Base-by-base conservation (phyloP, 2,888 invertebrate species). In the Hipparchia semele region DNA sequence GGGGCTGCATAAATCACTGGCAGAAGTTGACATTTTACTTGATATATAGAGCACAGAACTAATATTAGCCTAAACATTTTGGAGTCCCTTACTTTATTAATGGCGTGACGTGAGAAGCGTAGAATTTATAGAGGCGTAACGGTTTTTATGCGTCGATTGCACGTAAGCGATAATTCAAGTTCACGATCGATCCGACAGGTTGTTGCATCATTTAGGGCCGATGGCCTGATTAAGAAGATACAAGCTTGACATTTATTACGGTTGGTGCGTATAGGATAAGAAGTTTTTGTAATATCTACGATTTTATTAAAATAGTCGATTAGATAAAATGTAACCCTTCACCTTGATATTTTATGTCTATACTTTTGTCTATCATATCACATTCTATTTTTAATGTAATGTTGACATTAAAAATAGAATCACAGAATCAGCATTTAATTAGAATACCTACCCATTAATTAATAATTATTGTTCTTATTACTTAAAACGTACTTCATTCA, bases 1-100 rank as follows among this genome's bases (percentile, higher is more conserved):
- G 95, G 95, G 49, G 94, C 92, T 23, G 90, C 87, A 76, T 91
- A 89, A 77, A 92, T 88, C 8, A 91, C 68, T 64, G 90, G 90
- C 64, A 83, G 79, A 49, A 87, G 60, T 78, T 91, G 86, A 79
- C 87, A 81, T 71, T 81, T 81, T 69, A 83, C 84, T 78, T 79
- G 74, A 73, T 79, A 81, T 76, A 85, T 71, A 39, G 81, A 81
- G 80, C 80, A 82, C 76, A 84, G 76, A 56, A 88, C 68, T 73
- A 88, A 80, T 76, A 89, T 77, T 80, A 84, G 76, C 76, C 77
- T 81, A 78, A 88, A 84, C 90, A 91, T 91, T 83, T 86, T 89
- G 84, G 80, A 74, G 79, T 73, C 72, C 66, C 80, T 77, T 81
- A 81, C 82, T 81, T 87, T 60, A 75, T 70, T 75, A 66, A 74